A percentile compares a stretch with the other conserved stretches of the same genome.
These are phyloP conservation scores for Lampropteryx suffumata DNA, from an alignment of 2,888 invertebrate species.

Conservation along the genomic window DNA sequence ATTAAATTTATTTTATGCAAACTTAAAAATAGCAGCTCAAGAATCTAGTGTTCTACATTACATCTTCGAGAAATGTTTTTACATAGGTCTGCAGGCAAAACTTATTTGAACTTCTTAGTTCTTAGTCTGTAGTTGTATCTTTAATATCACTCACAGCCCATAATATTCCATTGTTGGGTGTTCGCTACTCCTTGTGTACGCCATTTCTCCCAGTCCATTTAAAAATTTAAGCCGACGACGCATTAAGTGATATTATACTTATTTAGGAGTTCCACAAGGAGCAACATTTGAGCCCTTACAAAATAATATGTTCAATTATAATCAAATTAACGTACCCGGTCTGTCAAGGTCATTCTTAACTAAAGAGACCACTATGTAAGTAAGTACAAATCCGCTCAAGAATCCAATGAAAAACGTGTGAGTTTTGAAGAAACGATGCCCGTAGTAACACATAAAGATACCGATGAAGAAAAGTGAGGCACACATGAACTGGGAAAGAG, in stretches of 20 bases:
- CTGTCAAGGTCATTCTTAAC: constrained; percentile 46
- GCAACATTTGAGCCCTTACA: neutral
- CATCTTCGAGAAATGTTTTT: too few relatives aligned
- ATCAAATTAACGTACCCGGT: constrained; percentile 37
- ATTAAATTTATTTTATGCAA: too few relatives aligned
- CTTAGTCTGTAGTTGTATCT: too few relatives aligned
- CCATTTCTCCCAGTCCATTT: too few relatives aligned
- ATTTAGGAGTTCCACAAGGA: constrained; percentile 4
- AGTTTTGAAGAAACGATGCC: constrained; percentile 85
- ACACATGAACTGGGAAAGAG: constrained; percentile 51
- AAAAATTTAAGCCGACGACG: too few relatives aligned
- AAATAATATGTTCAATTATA: neutral
- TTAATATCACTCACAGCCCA: too few relatives aligned
- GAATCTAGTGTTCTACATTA: too few relatives aligned
- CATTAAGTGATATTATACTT: neutral
- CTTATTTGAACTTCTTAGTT: too few relatives aligned
- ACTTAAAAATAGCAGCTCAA: too few relatives aligned
- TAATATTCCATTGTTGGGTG: too few relatives aligned
- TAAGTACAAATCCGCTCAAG: constrained; percentile 79
- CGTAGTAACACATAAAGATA: constrained; percentile 83
- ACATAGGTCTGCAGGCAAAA: too few relatives aligned
- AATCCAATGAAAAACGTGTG: constrained; percentile 85
- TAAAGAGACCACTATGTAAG: constrained; percentile 71
- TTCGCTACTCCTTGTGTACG: too few relatives aligned
- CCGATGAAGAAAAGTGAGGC: constrained; percentile 83